Conservation (phyloP, 2,113 vertebrate species). For the Microcebus tavaratra region DNA sequence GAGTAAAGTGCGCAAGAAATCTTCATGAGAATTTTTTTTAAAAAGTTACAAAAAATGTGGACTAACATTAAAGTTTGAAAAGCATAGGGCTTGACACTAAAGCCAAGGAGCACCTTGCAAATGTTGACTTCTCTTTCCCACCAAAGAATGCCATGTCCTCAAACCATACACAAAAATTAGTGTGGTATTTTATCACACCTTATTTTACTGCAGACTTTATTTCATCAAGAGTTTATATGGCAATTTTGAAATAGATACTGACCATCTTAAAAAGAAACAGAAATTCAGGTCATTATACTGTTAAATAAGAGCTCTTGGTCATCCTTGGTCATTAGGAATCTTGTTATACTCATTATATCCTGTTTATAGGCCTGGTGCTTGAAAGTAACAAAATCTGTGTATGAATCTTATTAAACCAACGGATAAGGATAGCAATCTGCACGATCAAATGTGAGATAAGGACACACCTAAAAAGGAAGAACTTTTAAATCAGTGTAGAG, state of each 20-base stretch:
- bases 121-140: background rate
- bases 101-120: background rate
- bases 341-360: background rate
- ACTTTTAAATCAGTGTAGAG: constrained; percentile 36
- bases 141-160: background rate
- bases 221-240: background rate
- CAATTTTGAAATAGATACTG: constrained; percentile 26
- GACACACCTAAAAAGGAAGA: background rate
- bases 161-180: background rate
- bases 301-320: background rate
- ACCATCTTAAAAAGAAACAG: background rate
- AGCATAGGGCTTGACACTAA: background rate
- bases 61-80: constrained; percentile 9
- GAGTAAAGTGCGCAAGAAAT: background rate
- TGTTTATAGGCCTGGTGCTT: background rate
- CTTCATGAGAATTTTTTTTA: background rate
- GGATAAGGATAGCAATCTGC: background rate
- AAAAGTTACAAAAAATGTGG: background rate
- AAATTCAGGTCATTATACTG: background rate
- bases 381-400: constrained; percentile 40
- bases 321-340: background rate
- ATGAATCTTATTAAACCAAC: constrained; percentile 36
- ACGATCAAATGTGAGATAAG: background rate
- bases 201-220: background rate
- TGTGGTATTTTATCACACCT: background rate